Conservation (phyloP, 2,888 invertebrate genomes). For the Loripinus fragilis region DNA sequence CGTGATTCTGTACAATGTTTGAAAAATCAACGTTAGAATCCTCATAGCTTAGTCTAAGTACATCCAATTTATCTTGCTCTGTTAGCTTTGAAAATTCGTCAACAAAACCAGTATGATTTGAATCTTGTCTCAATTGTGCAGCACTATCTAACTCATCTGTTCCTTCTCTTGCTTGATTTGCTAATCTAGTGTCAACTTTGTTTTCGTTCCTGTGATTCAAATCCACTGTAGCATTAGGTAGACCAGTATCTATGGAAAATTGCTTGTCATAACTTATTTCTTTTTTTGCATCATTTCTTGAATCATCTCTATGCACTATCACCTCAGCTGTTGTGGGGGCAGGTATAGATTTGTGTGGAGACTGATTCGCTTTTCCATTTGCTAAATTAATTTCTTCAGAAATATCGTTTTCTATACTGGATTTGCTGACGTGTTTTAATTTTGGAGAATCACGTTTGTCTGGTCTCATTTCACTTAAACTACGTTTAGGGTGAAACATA, state of each 20-base stretch:
- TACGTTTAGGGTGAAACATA: slow-evolving; percentile 66
- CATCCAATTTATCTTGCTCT: slow-evolving; percentile 67
- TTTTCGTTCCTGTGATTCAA: slow-evolving; percentile 22
- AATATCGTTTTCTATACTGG: slow-evolving; percentile 34
- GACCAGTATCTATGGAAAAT: slow-evolving; percentile 31
- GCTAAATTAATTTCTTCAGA: slow-evolving; percentile 37
- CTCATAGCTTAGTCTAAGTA: slow-evolving; percentile 64
- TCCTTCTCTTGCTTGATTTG: not conserved
- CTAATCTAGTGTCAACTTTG: slow-evolving; percentile 19
- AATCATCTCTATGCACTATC: slow-evolving; percentile 40
- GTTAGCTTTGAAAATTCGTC: slow-evolving; percentile 61
- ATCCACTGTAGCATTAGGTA: slow-evolving; percentile 42
- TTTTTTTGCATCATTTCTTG: not conserved
- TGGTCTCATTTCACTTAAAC: slow-evolving; percentile 69
- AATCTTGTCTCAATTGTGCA: not conserved
- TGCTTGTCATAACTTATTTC: slow-evolving; percentile 30
- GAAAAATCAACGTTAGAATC: slow-evolving; percentile 49
- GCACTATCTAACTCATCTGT: slow-evolving; percentile 18
- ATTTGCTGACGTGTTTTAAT: slow-evolving; percentile 19
- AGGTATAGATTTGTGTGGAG: slow-evolving; percentile 4
- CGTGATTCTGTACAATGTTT: slow-evolving; percentile 13
- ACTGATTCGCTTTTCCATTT: not conserved
- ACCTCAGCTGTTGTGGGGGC: slow-evolving; percentile 30
- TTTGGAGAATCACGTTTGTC: slow-evolving; percentile 38
- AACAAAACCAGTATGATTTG: slow-evolving; percentile 26